phyloP scores from a whole-genome alignment of 2,797 vertebrate genomes.

The Spatula versicolor region DNA sequence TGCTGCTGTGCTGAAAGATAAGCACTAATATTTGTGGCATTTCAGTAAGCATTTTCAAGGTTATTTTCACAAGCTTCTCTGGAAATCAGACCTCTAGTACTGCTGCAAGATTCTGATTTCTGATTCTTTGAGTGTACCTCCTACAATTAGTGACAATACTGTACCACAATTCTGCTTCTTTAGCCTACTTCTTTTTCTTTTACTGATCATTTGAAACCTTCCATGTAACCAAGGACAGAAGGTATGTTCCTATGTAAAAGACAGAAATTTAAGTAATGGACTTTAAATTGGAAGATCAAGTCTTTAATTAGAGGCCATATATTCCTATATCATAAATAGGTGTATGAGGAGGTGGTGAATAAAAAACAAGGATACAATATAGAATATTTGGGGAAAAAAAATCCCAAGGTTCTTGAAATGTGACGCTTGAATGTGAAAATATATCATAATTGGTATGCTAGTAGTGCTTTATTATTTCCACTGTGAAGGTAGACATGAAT shows the following conservation, averaged over 20 bases:
- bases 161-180: neutral
- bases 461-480: neutral
- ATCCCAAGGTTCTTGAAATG: neutral
- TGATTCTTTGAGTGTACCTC: neutral
- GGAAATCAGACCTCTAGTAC: neutral
- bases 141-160: neutral
- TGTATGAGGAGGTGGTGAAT: neutral
- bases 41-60: neutral
- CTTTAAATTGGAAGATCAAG: neutral
- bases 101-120: neutral
- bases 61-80: neutral
- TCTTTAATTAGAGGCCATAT: neutral
- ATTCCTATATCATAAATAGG: neutral
- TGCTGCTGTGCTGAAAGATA: neutral
- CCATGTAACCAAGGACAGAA: neutral
- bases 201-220: neutral
- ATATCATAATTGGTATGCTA: neutral
- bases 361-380: neutral
- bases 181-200: neutral
- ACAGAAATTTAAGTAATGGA: neutral
- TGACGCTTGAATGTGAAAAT: neutral
- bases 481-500: neutral
- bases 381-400: neutral
- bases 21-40: neutral
- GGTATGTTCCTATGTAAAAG: neutral